Conservation (phyloP, 64 coral and sea anemone species). For the Porites australiensis region DNA sequence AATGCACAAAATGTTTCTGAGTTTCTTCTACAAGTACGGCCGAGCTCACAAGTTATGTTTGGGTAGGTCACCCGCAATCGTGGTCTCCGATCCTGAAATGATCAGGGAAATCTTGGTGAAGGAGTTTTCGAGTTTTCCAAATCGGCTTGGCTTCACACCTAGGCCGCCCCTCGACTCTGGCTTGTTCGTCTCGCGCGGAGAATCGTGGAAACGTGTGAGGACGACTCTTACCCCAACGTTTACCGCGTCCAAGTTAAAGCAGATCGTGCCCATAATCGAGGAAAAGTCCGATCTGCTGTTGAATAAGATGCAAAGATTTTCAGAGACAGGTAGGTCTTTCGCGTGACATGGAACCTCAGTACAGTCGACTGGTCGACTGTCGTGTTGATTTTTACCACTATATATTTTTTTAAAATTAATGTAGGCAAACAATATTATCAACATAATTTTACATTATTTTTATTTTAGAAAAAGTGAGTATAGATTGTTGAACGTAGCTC, state of each 20-base stretch:
- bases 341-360: too few species aligned
- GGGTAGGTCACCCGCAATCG: slow-evolving; percentile 39
- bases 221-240: slow-evolving; percentile 70
- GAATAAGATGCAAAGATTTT: slow-evolving; percentile 52
- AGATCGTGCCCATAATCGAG: slow-evolving; percentile 72
- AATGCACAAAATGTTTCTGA: slow-evolving; percentile 56
- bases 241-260: slow-evolving; percentile 72
- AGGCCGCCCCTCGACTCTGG: slow-evolving; percentile 60
- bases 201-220: slow-evolving; percentile 72
- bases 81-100: slow-evolving; percentile 78
- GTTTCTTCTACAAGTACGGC: slow-evolving; percentile 80
- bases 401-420: too few species aligned
- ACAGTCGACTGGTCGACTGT: too few species aligned
- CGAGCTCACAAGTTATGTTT: slow-evolving; percentile 57
- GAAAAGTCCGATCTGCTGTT: slow-evolving; percentile 19
- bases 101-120: slow-evolving; percentile 84
- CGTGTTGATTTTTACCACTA: too few species aligned
- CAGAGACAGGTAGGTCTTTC: slow-evolving; percentile 54
- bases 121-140: slow-evolving; percentile 83
- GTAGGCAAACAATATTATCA: too few species aligned
- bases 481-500: too few species aligned
- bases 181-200: slow-evolving; percentile 36
- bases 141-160: slow-evolving; percentile 26
- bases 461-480: too few species aligned
- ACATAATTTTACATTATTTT: too few species aligned